Base-by-base conservation (phyloP, 2,797 vertebrate genomes). In the Linurgus olivaceus region DNA sequence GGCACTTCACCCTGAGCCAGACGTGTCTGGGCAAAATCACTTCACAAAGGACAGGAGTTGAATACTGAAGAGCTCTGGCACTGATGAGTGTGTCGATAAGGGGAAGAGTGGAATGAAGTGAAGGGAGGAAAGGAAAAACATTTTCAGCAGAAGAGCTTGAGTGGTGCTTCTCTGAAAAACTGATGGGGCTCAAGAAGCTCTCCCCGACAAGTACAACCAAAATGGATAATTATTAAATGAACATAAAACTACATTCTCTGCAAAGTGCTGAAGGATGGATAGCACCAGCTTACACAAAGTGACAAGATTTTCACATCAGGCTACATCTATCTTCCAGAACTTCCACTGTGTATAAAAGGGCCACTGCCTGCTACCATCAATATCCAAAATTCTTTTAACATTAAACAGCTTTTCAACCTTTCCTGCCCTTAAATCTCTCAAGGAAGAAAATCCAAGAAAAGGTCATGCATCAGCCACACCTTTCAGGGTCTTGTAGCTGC, bases 21-120 rank as follows among this genome's bases (percentile, higher is more conserved):
- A 99, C 99, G 99, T 99, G 99, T 99, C 99, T 99, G 99, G 98
- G 99, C 99, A 99, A 99, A 99, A 99, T 99, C 99, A 99, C 99
- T 99, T 99, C 98, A 98, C 99, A 99, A 98, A 99, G 98, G 99
- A 99, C 99, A 98, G 98, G 98, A 99, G 98, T 97, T 97, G 99
- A 99, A 99, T 99, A 99, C 99, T 99, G 99, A 99, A 98, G 98
- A 99, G 99, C 98, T 98, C 97, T 98, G 98, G 97, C 97, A 97
- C 98, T 98, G 98, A 98, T 98, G 98, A 98, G 98, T 98, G 98
- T 96, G 97, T 98, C 97, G 98, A 98, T 98, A 98, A 98, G 97
- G 97, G 98, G 98, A 98, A 98, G 97, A 97, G 97, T 97, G 97
- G 97, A 96, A 98, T 98, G 98, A 98, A 98, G 98, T 97, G 98